Evolutionary conservation across 2,113 vertebrate genomes (phyloP).

Genomic region (Ceratotherium simum): DNA sequence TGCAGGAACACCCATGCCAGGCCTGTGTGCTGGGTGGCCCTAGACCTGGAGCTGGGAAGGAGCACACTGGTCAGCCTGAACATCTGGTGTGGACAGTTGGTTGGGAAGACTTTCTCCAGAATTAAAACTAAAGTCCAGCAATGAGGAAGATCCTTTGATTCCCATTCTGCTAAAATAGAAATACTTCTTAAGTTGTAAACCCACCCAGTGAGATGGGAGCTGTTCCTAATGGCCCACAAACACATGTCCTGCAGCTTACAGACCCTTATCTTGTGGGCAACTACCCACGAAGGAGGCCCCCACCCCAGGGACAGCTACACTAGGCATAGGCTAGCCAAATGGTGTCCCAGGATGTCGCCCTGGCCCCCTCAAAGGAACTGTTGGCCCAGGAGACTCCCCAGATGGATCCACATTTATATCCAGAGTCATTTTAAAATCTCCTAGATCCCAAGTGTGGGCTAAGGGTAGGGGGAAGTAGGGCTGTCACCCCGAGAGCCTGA

Average conservation of each 20-base stretch:
- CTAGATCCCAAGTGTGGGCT: not conserved
- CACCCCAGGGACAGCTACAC: not conserved
- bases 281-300: not conserved
- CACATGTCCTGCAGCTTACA: not conserved
- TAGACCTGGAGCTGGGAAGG: not conserved
- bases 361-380: not conserved
- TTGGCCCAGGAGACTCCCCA: not conserved
- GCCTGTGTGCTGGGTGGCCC: too few relatives aligned
- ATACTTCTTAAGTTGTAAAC: not conserved
- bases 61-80: accelerated
- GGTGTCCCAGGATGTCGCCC: not conserved
- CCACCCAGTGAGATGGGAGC: not conserved
- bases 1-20: accelerated
- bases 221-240: not conserved
- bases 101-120: not conserved
- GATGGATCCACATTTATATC: not conserved
- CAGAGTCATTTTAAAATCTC: not conserved
- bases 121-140: not conserved
- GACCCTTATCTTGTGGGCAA: not conserved
- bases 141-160: not conserved
- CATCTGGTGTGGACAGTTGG: not conserved
- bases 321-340: not conserved
- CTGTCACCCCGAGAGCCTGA: not conserved
- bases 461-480: not conserved
- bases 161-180: not conserved